A percentile compares a stretch with the other conserved stretches of the same genome.
Conservation (phyloP, 2,797 vertebrate genomes). For the Craterocephalus amniculus region DNA sequence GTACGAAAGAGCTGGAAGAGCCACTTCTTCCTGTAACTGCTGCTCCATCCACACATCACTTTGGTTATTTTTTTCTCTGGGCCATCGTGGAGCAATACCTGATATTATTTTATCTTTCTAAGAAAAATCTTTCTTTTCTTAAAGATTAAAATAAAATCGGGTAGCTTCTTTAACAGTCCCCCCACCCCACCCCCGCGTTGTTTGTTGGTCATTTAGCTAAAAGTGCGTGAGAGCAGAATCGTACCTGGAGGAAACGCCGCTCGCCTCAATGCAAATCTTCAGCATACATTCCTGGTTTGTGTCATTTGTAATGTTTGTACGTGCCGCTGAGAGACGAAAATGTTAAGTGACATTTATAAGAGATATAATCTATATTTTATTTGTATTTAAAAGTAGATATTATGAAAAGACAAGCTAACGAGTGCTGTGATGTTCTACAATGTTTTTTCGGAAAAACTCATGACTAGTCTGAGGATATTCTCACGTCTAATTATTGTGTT, state of each 20-base stretch:
- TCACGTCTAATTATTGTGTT: constrained; percentile 82
- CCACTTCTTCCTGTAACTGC: constrained; percentile 29
- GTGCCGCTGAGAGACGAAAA: constrained; percentile 78
- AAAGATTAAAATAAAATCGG: no score
- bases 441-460: constrained; percentile 82
- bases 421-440: constrained; percentile 84
- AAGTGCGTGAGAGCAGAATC: constrained; percentile 33
- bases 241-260: constrained; percentile 63
- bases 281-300: constrained; percentile 77
- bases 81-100: no score
- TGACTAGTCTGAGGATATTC: constrained; percentile 80
- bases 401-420: constrained; percentile 84
- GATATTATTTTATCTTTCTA: no score
- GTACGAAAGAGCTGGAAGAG: constrained; percentile 36
- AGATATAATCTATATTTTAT: constrained; percentile 87
- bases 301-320: constrained; percentile 76
- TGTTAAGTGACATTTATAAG: constrained; percentile 83
- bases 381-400: constrained; percentile 87
- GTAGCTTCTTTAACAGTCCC: no score
- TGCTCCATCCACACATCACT: constrained; percentile 38
- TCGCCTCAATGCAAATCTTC: constrained; percentile 68
- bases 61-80: constrained; percentile 27
- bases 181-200: constrained; percentile 7
- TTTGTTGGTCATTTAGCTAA: not conserved
- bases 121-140: no score